Evolutionary conservation across 2,888 invertebrate species (phyloP).

Genomic region (Nephrotoma appendiculata): DNA sequence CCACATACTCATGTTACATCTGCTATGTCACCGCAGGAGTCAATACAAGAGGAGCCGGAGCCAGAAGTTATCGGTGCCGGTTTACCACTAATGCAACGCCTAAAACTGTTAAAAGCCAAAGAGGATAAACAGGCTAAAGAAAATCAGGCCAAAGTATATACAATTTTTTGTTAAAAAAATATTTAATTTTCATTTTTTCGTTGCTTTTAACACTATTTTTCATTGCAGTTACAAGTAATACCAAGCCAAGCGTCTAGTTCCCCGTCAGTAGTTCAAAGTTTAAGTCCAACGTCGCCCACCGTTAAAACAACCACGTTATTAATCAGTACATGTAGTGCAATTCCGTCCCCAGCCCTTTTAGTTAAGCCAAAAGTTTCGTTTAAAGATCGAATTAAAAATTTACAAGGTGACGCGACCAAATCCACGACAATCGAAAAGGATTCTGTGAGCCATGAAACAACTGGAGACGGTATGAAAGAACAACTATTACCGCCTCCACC

Average conservation of each 20-base stretch:
- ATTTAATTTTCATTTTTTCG: constrained; percentile 2
- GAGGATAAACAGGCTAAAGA: constrained; percentile 45
- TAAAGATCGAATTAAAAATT: constrained; percentile 43
- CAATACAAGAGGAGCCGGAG: constrained; percentile 35
- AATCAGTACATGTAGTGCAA: constrained; percentile 30
- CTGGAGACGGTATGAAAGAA: constrained; percentile 14
- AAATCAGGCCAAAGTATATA: constrained; percentile 9
- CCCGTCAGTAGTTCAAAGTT: constrained; percentile 7
- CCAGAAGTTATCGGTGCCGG: constrained; percentile 53
- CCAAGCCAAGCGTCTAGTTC: neutral
- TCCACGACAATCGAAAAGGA: constrained; percentile 8
- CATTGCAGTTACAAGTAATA: constrained; percentile 2
- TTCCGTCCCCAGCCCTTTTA: constrained; percentile 22
- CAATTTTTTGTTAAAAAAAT: neutral
- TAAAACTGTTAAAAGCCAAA: constrained; percentile 60
- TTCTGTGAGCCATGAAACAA: constrained; percentile 27
- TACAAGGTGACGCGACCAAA: constrained; percentile 24
- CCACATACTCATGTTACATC: constrained; percentile 47
- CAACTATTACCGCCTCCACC: constrained; percentile 23
- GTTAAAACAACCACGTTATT: constrained; percentile 27
- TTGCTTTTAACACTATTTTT: neutral
- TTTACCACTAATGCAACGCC: constrained; percentile 57
- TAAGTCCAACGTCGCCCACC: constrained; percentile 12
- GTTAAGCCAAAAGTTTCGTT: constrained; percentile 39
- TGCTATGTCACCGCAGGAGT: constrained; percentile 38